Percentiles rank a stretch among this genome's conserved stretches.
These are phyloP conservation scores for Hermatobates lingyangjiaoensis DNA, from an alignment of 1,140 invertebrate species.

Conservation along the genomic window DNA sequence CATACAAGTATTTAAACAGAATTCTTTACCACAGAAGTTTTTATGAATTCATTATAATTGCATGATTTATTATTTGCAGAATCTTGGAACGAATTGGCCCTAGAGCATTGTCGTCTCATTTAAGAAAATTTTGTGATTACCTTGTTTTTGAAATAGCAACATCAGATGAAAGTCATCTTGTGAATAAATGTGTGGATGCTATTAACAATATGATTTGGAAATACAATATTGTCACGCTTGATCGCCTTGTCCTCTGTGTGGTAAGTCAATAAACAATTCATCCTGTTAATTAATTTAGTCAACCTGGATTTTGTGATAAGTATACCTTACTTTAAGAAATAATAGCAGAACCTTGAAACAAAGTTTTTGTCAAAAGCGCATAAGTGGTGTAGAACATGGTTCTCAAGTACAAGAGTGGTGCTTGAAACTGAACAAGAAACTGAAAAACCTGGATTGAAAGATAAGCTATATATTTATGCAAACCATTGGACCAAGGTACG, in stretches of 20 bases:
- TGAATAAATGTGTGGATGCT: conserved; percentile 83
- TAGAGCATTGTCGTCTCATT: conserved; percentile 66
- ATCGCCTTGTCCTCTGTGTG: conserved; percentile 73
- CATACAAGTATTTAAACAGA: conserved; percentile 79
- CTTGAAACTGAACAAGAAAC: no score
- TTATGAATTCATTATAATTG: background rate
- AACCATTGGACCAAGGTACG: no score
- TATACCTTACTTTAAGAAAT: no score
- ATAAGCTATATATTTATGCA: no score
- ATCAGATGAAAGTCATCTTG: conserved; percentile 59
- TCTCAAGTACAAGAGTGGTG: no score
- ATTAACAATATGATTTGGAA: conserved; percentile 96
- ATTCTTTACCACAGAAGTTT: background rate
- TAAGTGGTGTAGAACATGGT: no score
- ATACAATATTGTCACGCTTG: conserved; percentile 87
- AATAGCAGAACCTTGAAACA: no score
- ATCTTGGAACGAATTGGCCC: conserved; percentile 87
- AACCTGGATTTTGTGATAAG: background rate
- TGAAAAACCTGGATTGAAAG: no score
- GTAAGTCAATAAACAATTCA: conserved; percentile 28
- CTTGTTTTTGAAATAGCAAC: conserved; percentile 80
- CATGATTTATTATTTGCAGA: conserved; percentile 28
- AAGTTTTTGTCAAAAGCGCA: no score
- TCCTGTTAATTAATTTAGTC: conserved; percentile 6
- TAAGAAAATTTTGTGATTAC: conserved; percentile 88